Evolutionary conservation across 35 echinoderm and acorn worm species (phyloP), one percentile per base, ranked within the genome.

Genomic region (Apostichopus parvimensis): DNA sequence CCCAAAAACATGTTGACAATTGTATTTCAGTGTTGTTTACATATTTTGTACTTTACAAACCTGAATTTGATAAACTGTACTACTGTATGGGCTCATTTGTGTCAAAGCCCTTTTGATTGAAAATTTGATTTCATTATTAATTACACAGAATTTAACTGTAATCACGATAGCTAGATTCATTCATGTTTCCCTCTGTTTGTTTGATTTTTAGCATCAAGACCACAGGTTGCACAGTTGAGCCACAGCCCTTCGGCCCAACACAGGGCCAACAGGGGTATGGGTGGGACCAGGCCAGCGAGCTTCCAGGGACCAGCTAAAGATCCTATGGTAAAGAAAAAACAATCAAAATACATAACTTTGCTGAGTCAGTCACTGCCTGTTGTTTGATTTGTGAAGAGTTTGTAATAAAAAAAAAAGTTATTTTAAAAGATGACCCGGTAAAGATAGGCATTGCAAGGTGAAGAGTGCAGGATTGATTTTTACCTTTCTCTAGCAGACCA

Each of bases 271-370:
- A 80, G 91, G 28, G 79, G 77, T 20, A 20, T 23, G 6, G 91
- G 62, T 58, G 92, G 57, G 54, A 89, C 76, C 61, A 89, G 94
- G 15, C 94, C 94, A 84, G 57, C 94, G 58, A 95, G 91, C 80
- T 95, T 95, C 87, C 94, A 95, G 14, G 94, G 94, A 13, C 94
- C 94, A 53, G 94, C 94, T 57, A 95, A 92, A 80, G 92, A 95
- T 91, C 94, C 94, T 10, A 90, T 90, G 87, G 94, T 95, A 45
- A 91, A 83, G 71, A 75, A 61, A 6, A 61, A 9, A 61, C 8
- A 61, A 61, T 12, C 6, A 61, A 61, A 45, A 45, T 45, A 45
- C 34, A 45, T 45, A 45, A 45, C 2, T 45, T 45, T 45, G 34
- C 34, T 45, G 34, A 45, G 34, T 45, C 34, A 45, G 34, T 45